Evolutionary conservation across 2,113 vertebrate species (phyloP), one percentile per base, ranked within the genome.

Genomic region (Chionis minor): DNA sequence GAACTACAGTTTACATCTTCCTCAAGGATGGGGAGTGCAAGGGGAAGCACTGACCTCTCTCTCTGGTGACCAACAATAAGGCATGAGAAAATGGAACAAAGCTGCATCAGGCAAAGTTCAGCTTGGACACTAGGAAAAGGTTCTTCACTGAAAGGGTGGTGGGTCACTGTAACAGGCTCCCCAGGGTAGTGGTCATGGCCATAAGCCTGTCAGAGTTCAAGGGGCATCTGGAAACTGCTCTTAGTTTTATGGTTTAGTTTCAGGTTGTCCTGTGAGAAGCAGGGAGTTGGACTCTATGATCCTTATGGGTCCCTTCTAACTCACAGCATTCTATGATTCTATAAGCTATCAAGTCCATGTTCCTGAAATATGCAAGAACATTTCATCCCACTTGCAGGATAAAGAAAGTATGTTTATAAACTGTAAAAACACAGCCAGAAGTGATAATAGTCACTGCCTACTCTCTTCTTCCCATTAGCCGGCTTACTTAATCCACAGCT

Each of bases 11-110:
- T 58, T 62, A 51, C 27, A 66, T 3, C 24, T 28, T 33, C 44
- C 33, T 51, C 61, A n/a, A 80, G 61, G 38, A 1, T 1, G 4
- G 18, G 17, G 49, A n/a, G 18, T 2, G 3, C 20, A 54, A 10
- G 10, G 10, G 22, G 13, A 52, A 33, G 30, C 55, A 11, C 49
- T 28, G 2, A 44, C n/a, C 38, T 35, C 26, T 49, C n/a, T 33
- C 75, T n/a, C 38, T 28, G 32, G 32, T 44, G 30, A 44, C 19
- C 23, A 3, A 12, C 6, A 10, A 24, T 23, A 67, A 44, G 30
- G 22, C 21, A 67, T 5, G 30, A 23, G 14, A 42, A 67, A 67
- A 47, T 11, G 6, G 14, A 45, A 33, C 3, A 4, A 67, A 23
- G 42, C 42, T 28, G 27, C 4, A 6, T 63, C 62, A 63, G 62